These are phyloP conservation scores for Nesidiocoris tenuis DNA, from an alignment of 2,888 invertebrate genomes.

Conservation along the genomic window DNA sequence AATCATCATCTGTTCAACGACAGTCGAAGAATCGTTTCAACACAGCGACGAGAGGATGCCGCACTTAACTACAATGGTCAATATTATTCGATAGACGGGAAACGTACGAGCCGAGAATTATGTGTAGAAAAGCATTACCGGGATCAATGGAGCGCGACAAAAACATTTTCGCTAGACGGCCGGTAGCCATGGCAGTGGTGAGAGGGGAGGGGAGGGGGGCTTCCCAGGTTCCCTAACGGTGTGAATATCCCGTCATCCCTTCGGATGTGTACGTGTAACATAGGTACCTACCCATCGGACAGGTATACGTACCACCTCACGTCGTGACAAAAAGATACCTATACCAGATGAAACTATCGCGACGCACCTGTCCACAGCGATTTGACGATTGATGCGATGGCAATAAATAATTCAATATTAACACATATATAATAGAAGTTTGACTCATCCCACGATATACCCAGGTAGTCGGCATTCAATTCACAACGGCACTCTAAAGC, in stretches of 20 bases:
- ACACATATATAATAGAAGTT: conserved; percentile 28
- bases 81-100: not conserved
- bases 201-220: conserved; percentile 8
- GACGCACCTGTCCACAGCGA: conserved; percentile 33
- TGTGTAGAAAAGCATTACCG: conserved; percentile 28
- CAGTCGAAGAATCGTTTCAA: not conserved
- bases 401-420: conserved; percentile 41
- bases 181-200: not conserved
- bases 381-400: conserved; percentile 11
- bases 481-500: not conserved
- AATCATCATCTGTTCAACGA: not conserved
- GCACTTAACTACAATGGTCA: not conserved
- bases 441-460: conserved; percentile 35
- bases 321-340: conserved; percentile 10
- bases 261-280: no score
- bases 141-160: conserved; percentile 31
- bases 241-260: conserved; percentile 9
- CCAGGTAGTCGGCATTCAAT: conserved; percentile 31
- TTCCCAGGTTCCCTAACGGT: no score
- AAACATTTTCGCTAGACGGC: not conserved
- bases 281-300: no score
- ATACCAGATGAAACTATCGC: conserved; percentile 27
- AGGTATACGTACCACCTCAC: not conserved
- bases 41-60: not conserved
- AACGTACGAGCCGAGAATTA: conserved; percentile 8